phyloP scores from a whole-genome alignment of 2,113 vertebrate species.

The Channa maculata region DNA sequence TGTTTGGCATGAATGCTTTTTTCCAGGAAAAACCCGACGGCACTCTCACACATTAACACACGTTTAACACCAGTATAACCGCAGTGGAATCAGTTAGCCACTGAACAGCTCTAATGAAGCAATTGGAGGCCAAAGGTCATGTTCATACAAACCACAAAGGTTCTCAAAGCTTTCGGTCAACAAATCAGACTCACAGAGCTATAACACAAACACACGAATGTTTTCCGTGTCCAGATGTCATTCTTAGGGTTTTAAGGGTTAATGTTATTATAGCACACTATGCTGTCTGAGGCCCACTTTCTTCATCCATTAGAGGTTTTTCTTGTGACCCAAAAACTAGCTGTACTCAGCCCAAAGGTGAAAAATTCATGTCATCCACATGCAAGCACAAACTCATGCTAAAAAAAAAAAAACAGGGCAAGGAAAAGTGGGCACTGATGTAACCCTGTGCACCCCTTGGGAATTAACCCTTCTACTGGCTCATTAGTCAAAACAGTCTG shows the following conservation, averaged over 20 bases:
- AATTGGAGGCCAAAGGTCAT: background rate
- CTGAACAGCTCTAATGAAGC: background rate
- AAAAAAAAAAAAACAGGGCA: slow-evolving; percentile 67
- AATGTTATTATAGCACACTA: slow-evolving; percentile 17
- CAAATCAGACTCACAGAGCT: background rate
- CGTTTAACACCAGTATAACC: background rate
- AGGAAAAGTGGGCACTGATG: slow-evolving; percentile 63
- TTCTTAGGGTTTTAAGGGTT: slow-evolving; percentile 1
- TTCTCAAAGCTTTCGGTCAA: background rate
- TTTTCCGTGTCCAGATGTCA: background rate
- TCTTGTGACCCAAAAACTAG: slow-evolving; percentile 46
- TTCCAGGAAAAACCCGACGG: slow-evolving; percentile 5
- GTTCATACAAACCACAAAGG: background rate
- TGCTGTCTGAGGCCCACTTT: slow-evolving; percentile 45
- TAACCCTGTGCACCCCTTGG: slow-evolving; percentile 45
- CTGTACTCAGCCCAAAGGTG: slow-evolving; percentile 6
- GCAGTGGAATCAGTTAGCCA: background rate
- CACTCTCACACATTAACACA: background rate
- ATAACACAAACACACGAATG: no score
- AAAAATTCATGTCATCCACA: slow-evolving; percentile 38
- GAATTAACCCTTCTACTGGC: slow-evolving; percentile 59
- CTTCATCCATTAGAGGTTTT: slow-evolving; percentile 20
- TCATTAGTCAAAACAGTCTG: slow-evolving; percentile 78
- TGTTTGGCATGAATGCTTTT: background rate
- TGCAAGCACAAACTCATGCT: slow-evolving; percentile 35